Evolutionary conservation across 2,888 invertebrate genomes (phyloP).

Genomic region (Callyntrura guangdongensis): DNA sequence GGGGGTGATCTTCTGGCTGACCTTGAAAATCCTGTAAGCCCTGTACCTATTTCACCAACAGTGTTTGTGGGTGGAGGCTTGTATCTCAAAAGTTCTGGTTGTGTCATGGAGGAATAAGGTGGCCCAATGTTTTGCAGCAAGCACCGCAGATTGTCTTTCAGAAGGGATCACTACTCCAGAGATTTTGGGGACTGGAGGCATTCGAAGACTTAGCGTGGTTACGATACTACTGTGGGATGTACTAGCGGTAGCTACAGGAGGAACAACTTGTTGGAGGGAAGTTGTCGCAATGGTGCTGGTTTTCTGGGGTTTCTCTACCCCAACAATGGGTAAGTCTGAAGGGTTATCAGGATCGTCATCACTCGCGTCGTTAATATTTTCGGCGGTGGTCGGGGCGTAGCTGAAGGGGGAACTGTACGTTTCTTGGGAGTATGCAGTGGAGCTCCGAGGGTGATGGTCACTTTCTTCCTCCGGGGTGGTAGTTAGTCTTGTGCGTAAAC

Average conservation of each 20-base stretch:
- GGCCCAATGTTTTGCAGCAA: neutral
- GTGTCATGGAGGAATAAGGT: neutral
- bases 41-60: too few relatives aligned
- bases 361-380: neutral
- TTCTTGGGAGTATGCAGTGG: neutral
- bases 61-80: slow-evolving; percentile 31
- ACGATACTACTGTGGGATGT: too few relatives aligned
- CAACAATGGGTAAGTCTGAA: neutral
- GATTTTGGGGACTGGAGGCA: slow-evolving; percentile 34
- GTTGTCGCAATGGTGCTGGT: too few relatives aligned
- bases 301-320: neutral
- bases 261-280: too few relatives aligned
- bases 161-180: slow-evolving; percentile 28
- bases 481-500: too few relatives aligned
- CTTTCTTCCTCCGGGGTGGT: slow-evolving; percentile 19
- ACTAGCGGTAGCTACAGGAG: too few relatives aligned
- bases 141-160: slow-evolving; percentile 9
- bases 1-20: too few relatives aligned
- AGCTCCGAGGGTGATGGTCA: slow-evolving; percentile 1
- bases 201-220: slow-evolving; percentile 15
- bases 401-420: slow-evolving; percentile 46
- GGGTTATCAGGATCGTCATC: neutral
- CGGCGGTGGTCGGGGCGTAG: slow-evolving; percentile 9
- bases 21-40: too few relatives aligned
- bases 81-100: slow-evolving; percentile 23